Percentiles rank a stretch among this genome's conserved stretches.
Evolutionary conservation across 2,888 invertebrate species (phyloP).

Genomic region (Rotaria sp.): DNA sequence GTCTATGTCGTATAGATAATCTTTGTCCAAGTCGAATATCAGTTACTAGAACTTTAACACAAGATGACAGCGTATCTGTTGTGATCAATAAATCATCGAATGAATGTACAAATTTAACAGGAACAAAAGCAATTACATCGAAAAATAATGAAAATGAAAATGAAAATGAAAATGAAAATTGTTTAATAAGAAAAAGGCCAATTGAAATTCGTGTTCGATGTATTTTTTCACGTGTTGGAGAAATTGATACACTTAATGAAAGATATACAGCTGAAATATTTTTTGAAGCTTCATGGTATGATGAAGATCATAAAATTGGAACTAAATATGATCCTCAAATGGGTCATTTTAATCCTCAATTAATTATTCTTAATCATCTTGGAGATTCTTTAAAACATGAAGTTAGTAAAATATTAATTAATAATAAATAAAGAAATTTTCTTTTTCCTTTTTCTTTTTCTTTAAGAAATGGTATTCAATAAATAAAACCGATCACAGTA

Average conservation of each 20-base stretch:
- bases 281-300: conserved; percentile 1
- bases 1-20: neutral
- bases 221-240: conserved; percentile 16
- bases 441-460: neutral
- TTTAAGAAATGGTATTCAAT: neutral
- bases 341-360: conserved; percentile 5
- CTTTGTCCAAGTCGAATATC: neutral
- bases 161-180: neutral
- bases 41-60: neutral
- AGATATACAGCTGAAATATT: neutral
- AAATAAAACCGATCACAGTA: too few species aligned
- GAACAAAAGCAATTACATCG: too few species aligned
- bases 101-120: neutral
- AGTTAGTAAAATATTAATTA: neutral
- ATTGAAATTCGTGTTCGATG: conserved; percentile 3
- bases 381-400: conserved; percentile 17
- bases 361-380: neutral
- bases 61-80: neutral
- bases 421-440: too few species aligned
- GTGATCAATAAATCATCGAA: neutral
- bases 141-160: too few species aligned
- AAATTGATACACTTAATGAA: conserved; percentile 21
- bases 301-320: neutral
- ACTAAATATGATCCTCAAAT: neutral
- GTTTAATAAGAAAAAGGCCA: neutral